Base-by-base conservation (phyloP, 2,888 invertebrate genomes). In the Zygaena filipendulae region DNA sequence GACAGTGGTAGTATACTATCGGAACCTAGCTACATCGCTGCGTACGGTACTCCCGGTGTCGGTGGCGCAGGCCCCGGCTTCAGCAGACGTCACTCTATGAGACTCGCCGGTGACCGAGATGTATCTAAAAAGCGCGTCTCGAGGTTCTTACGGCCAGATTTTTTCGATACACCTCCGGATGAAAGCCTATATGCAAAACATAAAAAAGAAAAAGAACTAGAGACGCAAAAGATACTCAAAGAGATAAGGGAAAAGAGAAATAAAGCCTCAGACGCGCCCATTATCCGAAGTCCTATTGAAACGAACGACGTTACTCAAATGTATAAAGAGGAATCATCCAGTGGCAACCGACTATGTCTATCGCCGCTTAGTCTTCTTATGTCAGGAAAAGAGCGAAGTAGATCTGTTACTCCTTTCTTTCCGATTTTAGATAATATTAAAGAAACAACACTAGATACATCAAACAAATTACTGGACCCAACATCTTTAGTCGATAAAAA, bases 91-190 rank as follows among this genome's bases (percentile, higher is more conserved):
- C 62, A 60, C 47, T 62, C 68, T 21, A 43, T 64, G 43, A 59
- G 63, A 29, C 49, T 58, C 23, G 38, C 56, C 3, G 47, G 45
- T 13, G 71, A 77, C 13, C 75, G 79, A 30, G 16, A 16, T 16
- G 7, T 6, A 16, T 71, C 79, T 18, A 82, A 82, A 30, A 84
- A 86, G 26, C 82, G 87, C 37, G 83, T 88, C 32, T 89, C 88
- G 5, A 74, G 92, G 32, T 91, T 91, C 61, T 64, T 92, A 32
- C 81, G 91, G 14, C 88, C 91, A 1, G 91, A 92, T 59, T 91
- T 91, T 54, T 90, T 86, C 52, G 90, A 91, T 39, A 71, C 86
- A 2, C 84, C 86, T 5, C 61, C 82, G 11, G 87, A 87, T 32
- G 90, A 90, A 44, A 87, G 83, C 48, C 70, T 83, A 11, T 86